These are phyloP conservation scores for Polyodon spathula DNA, from an alignment of 2,113 vertebrate species.

Conservation along the genomic window DNA sequence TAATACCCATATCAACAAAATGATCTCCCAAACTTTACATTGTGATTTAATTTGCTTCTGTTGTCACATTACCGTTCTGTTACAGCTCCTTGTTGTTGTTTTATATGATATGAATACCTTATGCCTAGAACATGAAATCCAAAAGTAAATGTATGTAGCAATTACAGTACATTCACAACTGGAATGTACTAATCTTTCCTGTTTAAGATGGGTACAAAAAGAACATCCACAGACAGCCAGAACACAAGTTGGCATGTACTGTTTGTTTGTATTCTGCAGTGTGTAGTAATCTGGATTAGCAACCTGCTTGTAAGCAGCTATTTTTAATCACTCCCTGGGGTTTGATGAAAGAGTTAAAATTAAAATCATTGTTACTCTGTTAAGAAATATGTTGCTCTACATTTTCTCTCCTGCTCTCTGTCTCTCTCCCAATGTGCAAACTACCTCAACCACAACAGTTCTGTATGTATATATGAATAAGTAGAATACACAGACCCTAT, in stretches of 20 bases:
- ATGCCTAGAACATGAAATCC: conserved; percentile 19
- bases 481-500: conserved; percentile 43
- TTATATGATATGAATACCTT: conserved; percentile 26
- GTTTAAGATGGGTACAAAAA: conserved; percentile 16
- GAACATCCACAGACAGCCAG: conserved; percentile 13
- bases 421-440: conserved; percentile 50
- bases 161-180: conserved; percentile 2
- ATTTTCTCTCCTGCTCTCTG: conserved; percentile 32
- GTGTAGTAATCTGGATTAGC: conserved; percentile 32
- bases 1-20: no score
- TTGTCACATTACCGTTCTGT: no score
- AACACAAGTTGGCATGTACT: conserved; percentile 20
- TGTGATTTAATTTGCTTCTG: no score
- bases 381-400: conserved; percentile 22
- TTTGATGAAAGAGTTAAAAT: conserved; percentile 35
- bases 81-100: no score
- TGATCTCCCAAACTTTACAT: no score
- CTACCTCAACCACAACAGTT: conserved; percentile 58
- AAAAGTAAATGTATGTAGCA: conserved; percentile 25
- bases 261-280: conserved; percentile 18
- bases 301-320: conserved; percentile 38
- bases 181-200: conserved; percentile 20
- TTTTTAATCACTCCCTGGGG: conserved; percentile 27
- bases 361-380: conserved; percentile 22
- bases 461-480: conserved; percentile 47